Base-by-base conservation (phyloP, 2,888 invertebrate genomes). In the Drosophila bunnanda region DNA sequence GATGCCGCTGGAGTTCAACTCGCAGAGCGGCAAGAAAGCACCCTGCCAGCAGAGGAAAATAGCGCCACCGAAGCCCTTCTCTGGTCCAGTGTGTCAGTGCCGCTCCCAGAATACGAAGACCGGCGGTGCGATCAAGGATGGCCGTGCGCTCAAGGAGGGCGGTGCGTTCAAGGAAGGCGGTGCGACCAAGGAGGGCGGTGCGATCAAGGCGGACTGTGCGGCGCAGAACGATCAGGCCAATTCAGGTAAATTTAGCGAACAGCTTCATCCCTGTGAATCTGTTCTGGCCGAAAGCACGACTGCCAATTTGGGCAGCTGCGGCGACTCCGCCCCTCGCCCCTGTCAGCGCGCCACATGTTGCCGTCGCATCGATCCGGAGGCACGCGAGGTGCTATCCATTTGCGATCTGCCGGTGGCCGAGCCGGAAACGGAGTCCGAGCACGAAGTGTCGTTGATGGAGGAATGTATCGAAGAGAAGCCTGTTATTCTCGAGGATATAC, bases 1-100 rank as follows among this genome's bases (percentile, higher is more conserved):
- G 50, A 86, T 88, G 84, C 84, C 87, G 5, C 46, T 86, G 17
- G 57, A 78, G 22, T 87, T 87, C 9, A 77, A 88, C 72, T 70
- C 86, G n/a, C 60, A 62, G 8, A 70, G 68, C 17, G 71, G 75
- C 0, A 52, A 75, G 53, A 32, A n/a, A 6, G 10, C 58, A 12
- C n/a, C 1, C 13, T 36, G 57, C 9, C 50, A 17, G 17, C 17
- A 17, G 22, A 48, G 39, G 25, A 53, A 67, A 17, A 8, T 8
- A 12, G 43, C 22, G n/a, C 4, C 38, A 32, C 1, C 6, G 10
- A 54, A 39, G 28, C 12, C 8, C 10, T 38, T 25, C 20, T 34
- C 50, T 38, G 9, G 2, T 12, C 17, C 62, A 28, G 44, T 52
- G 2, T 72, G 71, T 34, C 43, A 38, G 25, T 43, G 66, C 44